These are phyloP conservation scores for Sisor rabdophorus DNA, from an alignment of 2,113 vertebrate genomes.

Conservation along the genomic window DNA sequence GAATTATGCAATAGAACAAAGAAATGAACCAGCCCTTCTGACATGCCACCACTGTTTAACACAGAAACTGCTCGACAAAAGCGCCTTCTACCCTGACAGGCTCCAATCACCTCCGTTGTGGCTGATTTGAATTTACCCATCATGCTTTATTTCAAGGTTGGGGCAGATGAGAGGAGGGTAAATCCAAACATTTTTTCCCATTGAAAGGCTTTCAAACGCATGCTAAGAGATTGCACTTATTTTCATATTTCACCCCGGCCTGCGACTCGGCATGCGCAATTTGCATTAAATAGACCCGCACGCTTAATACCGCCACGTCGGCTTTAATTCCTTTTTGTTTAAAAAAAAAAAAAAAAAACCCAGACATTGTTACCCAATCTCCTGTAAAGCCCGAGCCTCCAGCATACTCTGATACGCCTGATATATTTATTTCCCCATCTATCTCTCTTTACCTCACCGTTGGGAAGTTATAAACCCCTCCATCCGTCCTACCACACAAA, in stretches of 20 bases:
- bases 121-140: slow-evolving; percentile 48
- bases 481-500: neutral
- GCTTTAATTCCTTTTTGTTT: slow-evolving; percentile 44
- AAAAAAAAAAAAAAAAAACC: slow-evolving; percentile 11
- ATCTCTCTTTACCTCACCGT: slow-evolving; percentile 37
- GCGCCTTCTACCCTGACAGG: slow-evolving; percentile 36
- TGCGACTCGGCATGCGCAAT: slow-evolving; percentile 37
- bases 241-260: slow-evolving; percentile 48
- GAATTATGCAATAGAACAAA: slow-evolving; percentile 50
- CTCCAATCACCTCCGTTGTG: slow-evolving; percentile 31
- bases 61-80: slow-evolving; percentile 44
- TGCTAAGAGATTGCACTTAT: slow-evolving; percentile 44
- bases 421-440: slow-evolving; percentile 28
- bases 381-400: neutral
- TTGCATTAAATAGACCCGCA: slow-evolving; percentile 44
- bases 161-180: slow-evolving; percentile 47
- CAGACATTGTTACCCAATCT: slow-evolving; percentile 26
- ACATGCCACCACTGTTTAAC: slow-evolving; percentile 25
- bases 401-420: slow-evolving; percentile 6
- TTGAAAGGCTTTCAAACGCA: slow-evolving; percentile 44
- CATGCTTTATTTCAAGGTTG: slow-evolving; percentile 42
- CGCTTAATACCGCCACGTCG: slow-evolving; percentile 15
- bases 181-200: slow-evolving; percentile 48
- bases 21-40: slow-evolving; percentile 33
- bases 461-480: neutral